Evolutionary conservation across 2,113 vertebrate species (phyloP).

Genomic region (Nothocercus nigrocapillus): DNA sequence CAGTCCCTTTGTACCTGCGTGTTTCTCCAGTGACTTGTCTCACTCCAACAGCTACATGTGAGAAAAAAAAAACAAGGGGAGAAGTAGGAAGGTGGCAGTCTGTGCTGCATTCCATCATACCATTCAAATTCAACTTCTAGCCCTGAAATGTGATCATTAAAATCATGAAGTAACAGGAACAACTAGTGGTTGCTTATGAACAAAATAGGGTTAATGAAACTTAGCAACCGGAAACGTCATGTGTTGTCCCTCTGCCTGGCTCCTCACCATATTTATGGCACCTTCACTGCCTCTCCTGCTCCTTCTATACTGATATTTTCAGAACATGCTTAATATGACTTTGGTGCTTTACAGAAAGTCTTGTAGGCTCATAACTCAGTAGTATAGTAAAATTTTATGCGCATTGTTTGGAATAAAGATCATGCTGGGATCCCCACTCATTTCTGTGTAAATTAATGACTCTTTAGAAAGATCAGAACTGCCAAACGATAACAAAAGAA

Average conservation of each 20-base stretch:
- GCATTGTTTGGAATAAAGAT: neutral
- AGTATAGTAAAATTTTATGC: neutral
- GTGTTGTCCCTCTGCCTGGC: neutral
- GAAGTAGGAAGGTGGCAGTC: neutral
- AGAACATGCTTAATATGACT: neutral
- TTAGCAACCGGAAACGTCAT: neutral
- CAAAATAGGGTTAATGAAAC: neutral
- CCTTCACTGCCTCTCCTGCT: neutral
- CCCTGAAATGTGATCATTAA: neutral
- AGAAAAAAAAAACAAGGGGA: slow-evolving; percentile 15
- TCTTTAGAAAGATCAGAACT: slow-evolving; percentile 17
- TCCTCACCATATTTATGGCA: neutral
- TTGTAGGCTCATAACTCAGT: neutral
- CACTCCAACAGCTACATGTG: neutral
- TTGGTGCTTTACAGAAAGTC: neutral
- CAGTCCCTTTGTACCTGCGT: neutral
- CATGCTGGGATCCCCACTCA: neutral
- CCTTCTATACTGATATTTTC: neutral
- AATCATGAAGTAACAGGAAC: neutral
- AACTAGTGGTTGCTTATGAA: neutral
- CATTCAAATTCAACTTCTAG: neutral
- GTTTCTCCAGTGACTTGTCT: neutral
- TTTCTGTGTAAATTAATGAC: slow-evolving; percentile 15
- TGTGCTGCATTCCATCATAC: neutral
- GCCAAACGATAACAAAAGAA: neutral